These are phyloP conservation scores for Tetramorium alpestre DNA, from an alignment of 1,140 invertebrate species.

Conservation along the genomic window DNA sequence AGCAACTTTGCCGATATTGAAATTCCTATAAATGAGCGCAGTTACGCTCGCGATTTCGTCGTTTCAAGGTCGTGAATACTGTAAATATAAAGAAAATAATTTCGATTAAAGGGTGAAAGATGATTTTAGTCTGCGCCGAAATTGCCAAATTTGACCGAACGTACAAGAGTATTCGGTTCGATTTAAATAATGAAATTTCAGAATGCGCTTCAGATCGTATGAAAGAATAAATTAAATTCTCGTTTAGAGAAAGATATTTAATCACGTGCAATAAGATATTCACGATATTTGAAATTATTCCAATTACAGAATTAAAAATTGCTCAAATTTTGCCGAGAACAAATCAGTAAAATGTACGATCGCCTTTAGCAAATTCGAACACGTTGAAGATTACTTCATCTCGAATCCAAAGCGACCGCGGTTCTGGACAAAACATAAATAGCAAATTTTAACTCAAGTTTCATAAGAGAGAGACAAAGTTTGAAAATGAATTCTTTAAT, in stretches of 20 bases:
- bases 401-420: not conserved
- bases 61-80: constrained; percentile 73
- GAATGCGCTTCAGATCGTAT: not conserved
- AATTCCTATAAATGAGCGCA: constrained; percentile 14
- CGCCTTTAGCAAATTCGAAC: constrained; percentile 21
- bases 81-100: constrained; percentile 81
- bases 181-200: not conserved
- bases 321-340: not conserved
- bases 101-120: constrained; percentile 76
- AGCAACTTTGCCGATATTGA: constrained; percentile 38
- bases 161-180: not conserved
- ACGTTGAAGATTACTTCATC: constrained; percentile 31
- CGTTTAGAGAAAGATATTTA: not conserved
- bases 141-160: constrained; percentile 6
- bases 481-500: not conserved
- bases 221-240: not conserved
- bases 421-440: not conserved
- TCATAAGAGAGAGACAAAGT: not conserved
- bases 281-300: not conserved
- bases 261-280: not conserved
- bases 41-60: constrained; percentile 16
- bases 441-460: not conserved
- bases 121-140: constrained; percentile 24
- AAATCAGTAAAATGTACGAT: constrained; percentile 4
- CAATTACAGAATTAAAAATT: not conserved